Evolutionary conservation across 2,888 invertebrate species (phyloP).

Genomic region (Aromia moschata): DNA sequence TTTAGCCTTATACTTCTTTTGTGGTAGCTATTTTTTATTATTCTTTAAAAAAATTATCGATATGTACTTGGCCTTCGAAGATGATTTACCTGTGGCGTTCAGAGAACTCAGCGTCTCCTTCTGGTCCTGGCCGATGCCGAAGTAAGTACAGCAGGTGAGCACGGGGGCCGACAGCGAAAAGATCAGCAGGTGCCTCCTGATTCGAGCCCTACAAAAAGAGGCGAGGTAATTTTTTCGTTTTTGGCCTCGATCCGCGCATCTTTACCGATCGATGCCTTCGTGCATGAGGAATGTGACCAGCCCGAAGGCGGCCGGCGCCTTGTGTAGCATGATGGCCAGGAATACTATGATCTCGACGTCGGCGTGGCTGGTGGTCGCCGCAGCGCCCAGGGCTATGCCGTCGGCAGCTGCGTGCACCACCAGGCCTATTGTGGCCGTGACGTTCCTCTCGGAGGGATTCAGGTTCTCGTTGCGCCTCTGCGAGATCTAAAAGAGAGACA

Average conservation of each 20-base stretch:
- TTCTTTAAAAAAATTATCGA: too few species aligned
- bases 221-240: not conserved
- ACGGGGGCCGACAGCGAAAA: slow-evolving; percentile 95
- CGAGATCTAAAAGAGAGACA: slow-evolving; percentile 58
- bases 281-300: slow-evolving; percentile 96
- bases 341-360: slow-evolving; percentile 98
- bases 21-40: too few species aligned
- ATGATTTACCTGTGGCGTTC: slow-evolving; percentile 82
- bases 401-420: slow-evolving; percentile 99
- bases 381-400: slow-evolving; percentile 97
- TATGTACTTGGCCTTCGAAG: too few species aligned
- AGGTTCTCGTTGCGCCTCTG: slow-evolving; percentile 69
- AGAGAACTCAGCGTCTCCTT: slow-evolving; percentile 89
- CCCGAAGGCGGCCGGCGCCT: slow-evolving; percentile 99
- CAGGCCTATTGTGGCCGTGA: slow-evolving; percentile 95
- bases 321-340: slow-evolving; percentile 98
- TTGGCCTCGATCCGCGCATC: not conserved
- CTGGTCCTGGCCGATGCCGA: slow-evolving; percentile 91
- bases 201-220: slow-evolving; percentile 69
- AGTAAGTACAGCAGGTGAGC: slow-evolving; percentile 89
- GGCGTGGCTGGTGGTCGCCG: slow-evolving; percentile 93
- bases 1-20: too few species aligned
- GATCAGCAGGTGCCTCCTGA: slow-evolving; percentile 87
- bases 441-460: slow-evolving; percentile 74
- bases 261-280: slow-evolving; percentile 86